Base-by-base conservation (phyloP, 2,797 vertebrate species). In the Heteromormyrus szaboi region DNA sequence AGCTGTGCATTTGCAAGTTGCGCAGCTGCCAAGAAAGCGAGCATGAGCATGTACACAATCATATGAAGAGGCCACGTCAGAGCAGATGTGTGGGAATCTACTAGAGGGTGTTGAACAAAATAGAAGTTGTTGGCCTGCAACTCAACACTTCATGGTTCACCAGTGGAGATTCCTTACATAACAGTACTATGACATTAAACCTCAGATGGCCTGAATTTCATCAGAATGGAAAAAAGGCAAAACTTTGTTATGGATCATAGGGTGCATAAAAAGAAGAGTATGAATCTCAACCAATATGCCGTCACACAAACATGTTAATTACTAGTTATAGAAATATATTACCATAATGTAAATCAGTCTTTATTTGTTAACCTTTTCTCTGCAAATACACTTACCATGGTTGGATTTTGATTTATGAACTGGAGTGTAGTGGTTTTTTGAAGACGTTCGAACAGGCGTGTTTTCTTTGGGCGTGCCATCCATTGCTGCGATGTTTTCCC, bases 351-450 rank as follows among this genome's bases (percentile, higher is more conserved):
- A 46, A 79, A 46, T 46, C 19, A 46, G 19, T 44, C 44, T 84
- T 0, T 12, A 12, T 84, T 84, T 84, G n/a, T 51, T 25, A 22
- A 84, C 25, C 25, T 86, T 56, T 86, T 29, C 25, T 9, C 17
- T 86, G 29, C 50, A 86, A 19, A 56, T 56, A 56, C 85, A 88
- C 95, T 93, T 94, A 98, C 98, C 97, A 87, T 98, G 97, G 93
- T 97, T 98, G 90, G 96, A 97, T 92, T 99, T 99, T 92, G 97
- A 96, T n/a, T 96, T 93, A 90, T 98, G 97, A 88, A 99, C 97
- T 0, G 98, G 98, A 4, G 98, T 99, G 94, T 98, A 99, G 91
- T 99, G 98, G 95, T 98, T 99, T 96, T 99, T 99, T 92, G 98
- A 98, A 25, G 97, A 96, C 22, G 97, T 97, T 92, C 97, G 95